Evolutionary conservation across 1,140 invertebrate species (phyloP).

Genomic region (Macrocentrus cingulum): DNA sequence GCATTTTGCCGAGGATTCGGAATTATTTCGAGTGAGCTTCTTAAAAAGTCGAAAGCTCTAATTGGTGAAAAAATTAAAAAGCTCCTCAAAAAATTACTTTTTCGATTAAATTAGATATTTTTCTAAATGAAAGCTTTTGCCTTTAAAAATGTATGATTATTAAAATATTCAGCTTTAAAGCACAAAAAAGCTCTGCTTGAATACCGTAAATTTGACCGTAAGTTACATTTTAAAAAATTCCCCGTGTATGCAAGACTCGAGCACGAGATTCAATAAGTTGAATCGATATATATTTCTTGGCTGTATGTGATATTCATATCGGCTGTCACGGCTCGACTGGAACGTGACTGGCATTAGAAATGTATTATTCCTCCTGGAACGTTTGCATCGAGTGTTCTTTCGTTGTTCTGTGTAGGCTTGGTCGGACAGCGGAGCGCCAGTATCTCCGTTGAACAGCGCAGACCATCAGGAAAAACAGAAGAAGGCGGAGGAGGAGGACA

Average conservation of each 20-base stretch:
- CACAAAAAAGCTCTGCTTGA: too few relatives aligned
- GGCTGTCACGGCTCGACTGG: slow-evolving; percentile 12
- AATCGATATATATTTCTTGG: slow-evolving; percentile 9
- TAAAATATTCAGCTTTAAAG: too few relatives aligned
- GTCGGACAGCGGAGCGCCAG: slow-evolving; percentile 35
- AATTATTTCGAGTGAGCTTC: too few relatives aligned
- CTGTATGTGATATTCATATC: slow-evolving; percentile 21
- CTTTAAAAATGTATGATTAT: too few relatives aligned
- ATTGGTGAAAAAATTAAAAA: too few relatives aligned
- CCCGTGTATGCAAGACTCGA: neutral
- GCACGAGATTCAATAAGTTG: slow-evolving; percentile 18
- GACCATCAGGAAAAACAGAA: slow-evolving; percentile 36
- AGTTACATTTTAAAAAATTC: too few relatives aligned
- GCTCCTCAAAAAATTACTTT: too few relatives aligned
- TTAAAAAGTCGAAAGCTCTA: too few relatives aligned
- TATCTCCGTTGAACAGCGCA: slow-evolving; percentile 47
- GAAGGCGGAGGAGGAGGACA: slow-evolving; percentile 34
- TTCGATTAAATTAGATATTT: too few relatives aligned
- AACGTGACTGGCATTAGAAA: slow-evolving; percentile 24
- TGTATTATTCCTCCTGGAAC: neutral
- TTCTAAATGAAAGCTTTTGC: too few relatives aligned
- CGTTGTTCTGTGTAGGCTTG: slow-evolving; percentile 17
- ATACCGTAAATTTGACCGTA: too few relatives aligned
- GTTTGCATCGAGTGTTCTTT: neutral
- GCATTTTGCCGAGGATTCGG: too few relatives aligned